Base-by-base conservation (phyloP, 2,113 vertebrate species). In the Sitta europaea region DNA sequence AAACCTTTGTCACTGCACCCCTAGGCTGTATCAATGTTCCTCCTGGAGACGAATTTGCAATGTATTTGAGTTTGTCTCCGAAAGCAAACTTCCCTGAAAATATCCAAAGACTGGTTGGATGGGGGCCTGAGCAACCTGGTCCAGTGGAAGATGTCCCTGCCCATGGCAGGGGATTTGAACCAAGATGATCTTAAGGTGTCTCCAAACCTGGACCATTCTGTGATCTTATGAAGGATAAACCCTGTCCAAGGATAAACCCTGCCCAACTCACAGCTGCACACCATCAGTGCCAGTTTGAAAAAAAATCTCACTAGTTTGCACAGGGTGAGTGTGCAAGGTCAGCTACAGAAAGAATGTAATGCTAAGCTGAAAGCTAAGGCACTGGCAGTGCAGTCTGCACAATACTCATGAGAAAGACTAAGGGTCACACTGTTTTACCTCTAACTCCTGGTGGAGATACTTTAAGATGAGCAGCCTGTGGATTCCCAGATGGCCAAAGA, bases 351-450 rank as follows among this genome's bases (percentile, higher is more conserved):
- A 23, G 5, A 27, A n/a, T 1, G 14, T 1, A 23, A 14, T 21
- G 13, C 9, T 72, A 8, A 40, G 3, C n/a, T 42, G 67, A 67
- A 51, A 86, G 21, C 3, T 13, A 4, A n/a, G 21, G 24, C 29
- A 20, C 19, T 71, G 33, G 24, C 45, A 45, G 28, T 4, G 7
- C 11, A 11, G 17, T 19, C 13, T 31, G 9, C 16, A 62, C 11
- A 43, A 57, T 5, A 6, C 10, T 20, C 29, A 18, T 0, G 1
- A 43, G 21, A 42, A 75, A 38, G 14, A 2, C 28, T 38, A 8
- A 47, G 6, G 2, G 19, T 51, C 45, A 29, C 9, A 1, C 18
- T 29, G 15, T 18, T 65, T 80, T 50, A 22, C 5, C 31, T 65
- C 42, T 36, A 38, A 8, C 14, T 67, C 5, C 12, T 27, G 38